Percentiles rank a stretch among this genome's conserved stretches.
These are phyloP conservation scores for Drosophila teissieri DNA, from an alignment of 1,140 invertebrate genomes.

Conservation along the genomic window DNA sequence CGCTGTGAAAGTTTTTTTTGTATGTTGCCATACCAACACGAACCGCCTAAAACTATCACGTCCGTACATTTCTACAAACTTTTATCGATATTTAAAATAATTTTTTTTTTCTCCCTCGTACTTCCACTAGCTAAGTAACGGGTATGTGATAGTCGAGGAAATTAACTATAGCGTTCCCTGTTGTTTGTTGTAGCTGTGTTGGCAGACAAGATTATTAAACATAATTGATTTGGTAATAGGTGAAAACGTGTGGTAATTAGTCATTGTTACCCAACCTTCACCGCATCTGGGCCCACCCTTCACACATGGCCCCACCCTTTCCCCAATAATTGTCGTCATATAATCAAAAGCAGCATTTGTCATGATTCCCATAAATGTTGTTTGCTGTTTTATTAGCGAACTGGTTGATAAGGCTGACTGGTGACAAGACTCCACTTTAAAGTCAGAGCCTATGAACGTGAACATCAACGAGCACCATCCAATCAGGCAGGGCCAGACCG, in stretches of 20 bases:
- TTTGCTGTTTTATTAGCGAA: constrained; percentile 44
- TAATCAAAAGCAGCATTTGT: constrained; percentile 55
- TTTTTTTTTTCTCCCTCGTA: too few species aligned
- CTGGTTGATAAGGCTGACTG: constrained; percentile 38
- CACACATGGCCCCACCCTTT: constrained; percentile 12
- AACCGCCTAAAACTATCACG: too few species aligned
- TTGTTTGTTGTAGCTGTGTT: neutral
- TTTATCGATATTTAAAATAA: too few species aligned
- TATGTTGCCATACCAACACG: too few species aligned
- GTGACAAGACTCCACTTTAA: constrained; percentile 50
- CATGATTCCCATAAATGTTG: constrained; percentile 52
- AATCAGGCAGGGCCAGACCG: constrained; percentile 18
- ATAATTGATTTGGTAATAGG: constrained; percentile 26
- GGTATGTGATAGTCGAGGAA: too few species aligned
- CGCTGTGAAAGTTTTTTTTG: too few species aligned
- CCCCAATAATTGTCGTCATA: constrained; percentile 22
- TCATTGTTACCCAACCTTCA: constrained; percentile 21
- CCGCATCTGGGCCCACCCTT: constrained; percentile 6
- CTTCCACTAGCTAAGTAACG: too few species aligned
- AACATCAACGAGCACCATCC: neutral
- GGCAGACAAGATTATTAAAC: constrained; percentile 19
- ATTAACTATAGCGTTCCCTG: too few species aligned
- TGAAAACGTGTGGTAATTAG: constrained; percentile 25
- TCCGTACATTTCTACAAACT: too few species aligned
- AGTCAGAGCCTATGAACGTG: constrained; percentile 14